Evolutionary conservation across 2,113 vertebrate genomes (phyloP).

Genomic region (Gymnobelideus leadbeateri): DNA sequence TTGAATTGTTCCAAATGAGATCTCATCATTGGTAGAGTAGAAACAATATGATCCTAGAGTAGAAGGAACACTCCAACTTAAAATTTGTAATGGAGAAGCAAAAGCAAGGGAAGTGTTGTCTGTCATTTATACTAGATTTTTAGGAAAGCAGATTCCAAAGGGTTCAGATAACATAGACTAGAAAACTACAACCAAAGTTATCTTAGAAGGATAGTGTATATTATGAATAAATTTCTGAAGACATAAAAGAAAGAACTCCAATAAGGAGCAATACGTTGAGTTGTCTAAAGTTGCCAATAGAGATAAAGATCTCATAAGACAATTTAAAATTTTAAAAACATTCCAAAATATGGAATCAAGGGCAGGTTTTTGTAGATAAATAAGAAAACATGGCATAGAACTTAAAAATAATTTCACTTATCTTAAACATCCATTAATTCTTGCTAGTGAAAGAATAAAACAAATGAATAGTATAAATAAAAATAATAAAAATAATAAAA

Average conservation of each 20-base stretch:
- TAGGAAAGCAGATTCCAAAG: not conserved
- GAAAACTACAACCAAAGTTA: too few relatives aligned
- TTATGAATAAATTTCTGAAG: not conserved
- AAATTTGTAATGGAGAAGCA: not conserved
- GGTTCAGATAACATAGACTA: too few relatives aligned
- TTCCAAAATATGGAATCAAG: not conserved
- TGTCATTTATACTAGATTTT: not conserved
- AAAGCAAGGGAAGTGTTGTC: not conserved
- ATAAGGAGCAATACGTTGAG: not conserved
- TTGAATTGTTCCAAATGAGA: not conserved
- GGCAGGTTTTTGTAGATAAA: not conserved
- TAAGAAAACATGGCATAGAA: not conserved
- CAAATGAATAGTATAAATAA: not conserved
- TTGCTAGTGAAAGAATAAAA: too few relatives aligned
- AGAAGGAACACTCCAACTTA: not conserved
- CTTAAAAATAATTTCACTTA: not conserved
- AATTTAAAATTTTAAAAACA: not conserved
- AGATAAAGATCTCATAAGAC: not conserved
- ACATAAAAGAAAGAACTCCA: not conserved
- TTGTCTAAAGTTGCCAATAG: not conserved
- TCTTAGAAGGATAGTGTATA: not conserved
- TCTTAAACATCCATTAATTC: not conserved
- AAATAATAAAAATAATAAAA: too few relatives aligned
- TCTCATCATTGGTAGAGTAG: not conserved
- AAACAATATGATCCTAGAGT: not conserved